Conservation (phyloP, 2,888 invertebrate species). For the Octonoba sinensis region DNA sequence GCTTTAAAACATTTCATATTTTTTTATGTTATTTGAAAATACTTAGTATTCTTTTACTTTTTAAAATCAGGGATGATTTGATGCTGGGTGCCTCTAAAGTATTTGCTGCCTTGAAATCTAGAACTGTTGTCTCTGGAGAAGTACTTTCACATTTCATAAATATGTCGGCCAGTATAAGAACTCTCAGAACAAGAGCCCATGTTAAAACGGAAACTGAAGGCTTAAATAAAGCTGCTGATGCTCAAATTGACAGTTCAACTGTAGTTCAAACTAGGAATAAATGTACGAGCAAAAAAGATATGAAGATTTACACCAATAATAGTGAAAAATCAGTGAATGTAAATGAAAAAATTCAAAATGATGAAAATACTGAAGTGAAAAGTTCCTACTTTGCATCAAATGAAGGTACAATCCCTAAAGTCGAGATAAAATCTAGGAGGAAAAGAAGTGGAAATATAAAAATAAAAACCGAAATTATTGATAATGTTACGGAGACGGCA, state of each 20-base stretch:
- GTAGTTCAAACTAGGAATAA: not conserved
- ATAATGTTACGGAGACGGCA: not conserved
- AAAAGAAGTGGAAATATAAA: not conserved
- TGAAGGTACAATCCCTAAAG: not conserved
- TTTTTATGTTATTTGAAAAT: too few relatives aligned
- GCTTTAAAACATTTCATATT: too few relatives aligned
- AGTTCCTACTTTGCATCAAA: not conserved
- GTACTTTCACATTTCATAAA: not conserved
- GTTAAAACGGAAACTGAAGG: not conserved
- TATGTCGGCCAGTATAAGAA: conserved; percentile 11
- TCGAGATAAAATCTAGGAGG: not conserved
- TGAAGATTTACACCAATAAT: not conserved
- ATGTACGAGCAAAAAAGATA: not conserved
- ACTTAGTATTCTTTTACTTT: not conserved
- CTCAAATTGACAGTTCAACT: too few relatives aligned
- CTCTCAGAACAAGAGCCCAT: conserved; percentile 13
- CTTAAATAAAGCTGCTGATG: not conserved
- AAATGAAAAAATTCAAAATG: too few relatives aligned
- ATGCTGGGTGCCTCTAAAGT: conserved; percentile 4
- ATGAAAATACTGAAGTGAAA: too few relatives aligned
- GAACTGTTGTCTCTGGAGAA: not conserved
- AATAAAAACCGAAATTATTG: not conserved
- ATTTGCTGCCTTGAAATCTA: not conserved
- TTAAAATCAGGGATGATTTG: not conserved
- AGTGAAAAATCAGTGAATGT: too few relatives aligned